Conservation (phyloP, 2,797 vertebrate genomes). For the Hypotaenidia okinawae region DNA sequence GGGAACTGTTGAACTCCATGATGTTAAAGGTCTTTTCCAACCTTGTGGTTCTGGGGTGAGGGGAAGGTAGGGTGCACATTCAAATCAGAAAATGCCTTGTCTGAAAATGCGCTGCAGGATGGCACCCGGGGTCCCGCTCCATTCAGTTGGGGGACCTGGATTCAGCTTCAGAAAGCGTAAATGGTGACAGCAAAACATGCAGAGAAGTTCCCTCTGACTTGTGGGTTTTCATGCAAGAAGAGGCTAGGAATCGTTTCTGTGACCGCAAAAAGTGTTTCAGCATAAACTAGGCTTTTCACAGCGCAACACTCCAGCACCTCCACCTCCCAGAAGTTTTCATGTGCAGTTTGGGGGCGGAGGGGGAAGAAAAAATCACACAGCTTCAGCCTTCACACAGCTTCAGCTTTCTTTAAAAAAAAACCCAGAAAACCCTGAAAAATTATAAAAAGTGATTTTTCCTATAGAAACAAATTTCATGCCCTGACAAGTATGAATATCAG, state of each 20-base stretch:
- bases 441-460: constrained; percentile 26
- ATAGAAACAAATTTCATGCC: constrained; percentile 34
- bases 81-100: not conserved
- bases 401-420: not conserved
- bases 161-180: not conserved
- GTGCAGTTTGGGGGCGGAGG: not conserved
- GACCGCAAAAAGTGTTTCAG: not conserved
- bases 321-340: not conserved
- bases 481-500: not conserved
- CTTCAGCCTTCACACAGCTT: not conserved
- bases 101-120: not conserved
- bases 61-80: not conserved
- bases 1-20: no score
- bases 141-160: not conserved
- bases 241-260: not conserved
- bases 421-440: not conserved
- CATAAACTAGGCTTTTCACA: constrained; percentile 29
- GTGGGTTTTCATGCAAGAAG: not conserved
- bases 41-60: not conserved
- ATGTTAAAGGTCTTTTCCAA: no score
- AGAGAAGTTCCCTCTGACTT: not conserved
- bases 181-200: not conserved
- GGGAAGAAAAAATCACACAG: not conserved
- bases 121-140: rapidly evolving
- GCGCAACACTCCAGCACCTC: not conserved